Base-by-base conservation (phyloP, 2,888 invertebrate genomes). In the Galerucella nymphaeae region DNA sequence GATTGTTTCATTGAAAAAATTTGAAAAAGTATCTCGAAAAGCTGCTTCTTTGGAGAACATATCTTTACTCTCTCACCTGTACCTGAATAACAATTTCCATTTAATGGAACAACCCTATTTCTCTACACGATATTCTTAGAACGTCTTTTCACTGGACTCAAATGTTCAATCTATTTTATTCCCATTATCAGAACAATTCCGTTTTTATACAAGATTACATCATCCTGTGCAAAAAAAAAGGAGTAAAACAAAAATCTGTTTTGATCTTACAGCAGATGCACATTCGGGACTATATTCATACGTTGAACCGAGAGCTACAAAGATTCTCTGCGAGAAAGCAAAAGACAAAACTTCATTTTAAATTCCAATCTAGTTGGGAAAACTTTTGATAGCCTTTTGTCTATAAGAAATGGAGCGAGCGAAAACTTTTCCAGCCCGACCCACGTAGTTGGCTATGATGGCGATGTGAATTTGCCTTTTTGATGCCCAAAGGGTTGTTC, bases 321-420 rank as follows among this genome's bases (percentile, higher is more conserved):
- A 78, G 77, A 78, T 77, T 79, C 74, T 65, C 23, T 63, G 42
- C 61, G 72, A 73, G 75, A 75, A 77, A 76, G 76, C 75, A 76
- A 73, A 77, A 73, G 77, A 77, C 78, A 75, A 79, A 81, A 80
- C 79, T 81, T 81, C 80, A 80, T 81, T 81, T 81, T 81, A 81
- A 81, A 81, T 80, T 81, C 79, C 80, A 80, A 80, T 81, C 80
- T 80, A 81, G 80, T 80, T 79, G 80, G 76, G 79, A 77, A 81
- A 81, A 80, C 80, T 81, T 80, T 72, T 78, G 80, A 80, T 80
- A 76, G 81, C 78, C 80, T 79, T 81, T 81, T 81, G 81, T 81
- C 81, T 81, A 80, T 80, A 79, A 79, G 79, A 79, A 80, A 80
- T 79, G 78, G 79, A 78, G 78, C 75, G 77, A 73, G 73, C 77